These are phyloP conservation scores for Kuschelorhynchus macadamiae DNA, from an alignment of 2,888 invertebrate genomes.

Conservation along the genomic window DNA sequence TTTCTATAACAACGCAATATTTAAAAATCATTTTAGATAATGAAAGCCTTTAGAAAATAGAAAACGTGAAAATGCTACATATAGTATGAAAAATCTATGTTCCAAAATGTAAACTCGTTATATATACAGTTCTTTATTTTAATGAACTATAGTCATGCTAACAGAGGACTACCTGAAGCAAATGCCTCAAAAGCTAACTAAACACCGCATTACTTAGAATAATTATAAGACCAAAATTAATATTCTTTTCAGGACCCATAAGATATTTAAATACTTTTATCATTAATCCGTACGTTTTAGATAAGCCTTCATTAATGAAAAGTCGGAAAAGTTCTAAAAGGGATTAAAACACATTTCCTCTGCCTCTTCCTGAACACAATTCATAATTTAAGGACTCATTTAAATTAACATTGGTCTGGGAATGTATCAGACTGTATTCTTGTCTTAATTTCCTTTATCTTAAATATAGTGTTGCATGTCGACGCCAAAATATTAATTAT, in stretches of 20 bases:
- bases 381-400: slow-evolving; percentile 15
- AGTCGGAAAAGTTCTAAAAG: slow-evolving; percentile 3
- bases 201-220: slow-evolving; percentile 2
- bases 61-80: too few species aligned
- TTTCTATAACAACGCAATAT: too few species aligned
- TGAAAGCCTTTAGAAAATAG: too few species aligned
- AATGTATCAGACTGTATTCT: not conserved
- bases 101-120: not conserved
- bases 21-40: too few species aligned
- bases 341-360: slow-evolving; percentile 8
- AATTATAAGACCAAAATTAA: not conserved
- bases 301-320: slow-evolving; percentile 16
- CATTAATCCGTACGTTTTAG: slow-evolving; percentile 12
- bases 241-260: slow-evolving; percentile 2
- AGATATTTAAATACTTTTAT: slow-evolving; percentile 7
- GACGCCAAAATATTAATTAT: too few species aligned
- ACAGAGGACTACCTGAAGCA: not conserved
- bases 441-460: not conserved
- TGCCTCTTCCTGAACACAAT: not conserved
- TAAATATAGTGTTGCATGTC: too few species aligned
- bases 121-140: not conserved
- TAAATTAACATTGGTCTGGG: slow-evolving; percentile 9
- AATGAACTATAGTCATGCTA: not conserved
- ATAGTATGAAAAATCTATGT: too few species aligned
- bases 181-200: not conserved